Conservation (phyloP, 2,113 vertebrate species). For the Tychaedon coryphoeus region DNA sequence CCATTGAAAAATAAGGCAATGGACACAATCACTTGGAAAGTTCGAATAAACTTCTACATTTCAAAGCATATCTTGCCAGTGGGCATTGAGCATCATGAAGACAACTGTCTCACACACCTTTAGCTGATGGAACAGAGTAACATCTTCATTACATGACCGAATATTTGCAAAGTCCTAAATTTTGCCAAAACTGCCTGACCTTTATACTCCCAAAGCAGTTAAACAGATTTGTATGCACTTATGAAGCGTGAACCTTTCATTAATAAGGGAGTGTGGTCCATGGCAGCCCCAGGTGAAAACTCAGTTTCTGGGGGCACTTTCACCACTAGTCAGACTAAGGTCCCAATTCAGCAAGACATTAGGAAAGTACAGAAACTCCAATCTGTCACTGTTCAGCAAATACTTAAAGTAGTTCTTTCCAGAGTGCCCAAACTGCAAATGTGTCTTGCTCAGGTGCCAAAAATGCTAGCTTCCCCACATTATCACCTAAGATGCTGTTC, state of each 20-base stretch:
- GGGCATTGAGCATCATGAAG: background rate
- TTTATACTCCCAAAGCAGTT: background rate
- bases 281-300: background rate
- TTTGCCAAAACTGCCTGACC: background rate
- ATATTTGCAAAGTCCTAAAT: background rate
- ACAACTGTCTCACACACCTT: background rate
- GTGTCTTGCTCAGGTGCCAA: background rate
- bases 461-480: background rate
- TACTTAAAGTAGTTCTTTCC: background rate
- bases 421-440: background rate
- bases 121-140: background rate
- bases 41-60: background rate
- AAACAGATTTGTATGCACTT: background rate
- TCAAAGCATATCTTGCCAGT: background rate
- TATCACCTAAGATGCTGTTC: constrained; percentile 24
- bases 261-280: background rate
- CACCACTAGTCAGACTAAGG: background rate
- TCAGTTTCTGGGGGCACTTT: background rate
- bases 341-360: background rate
- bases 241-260: background rate
- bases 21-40: background rate
- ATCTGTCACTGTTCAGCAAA: background rate
- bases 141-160: rapidly evolving
- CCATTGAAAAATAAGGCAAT: background rate
- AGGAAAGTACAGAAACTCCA: background rate